phyloP scores from a whole-genome alignment of 2,888 invertebrate species.

The Synanthedon andrenaeformis region DNA sequence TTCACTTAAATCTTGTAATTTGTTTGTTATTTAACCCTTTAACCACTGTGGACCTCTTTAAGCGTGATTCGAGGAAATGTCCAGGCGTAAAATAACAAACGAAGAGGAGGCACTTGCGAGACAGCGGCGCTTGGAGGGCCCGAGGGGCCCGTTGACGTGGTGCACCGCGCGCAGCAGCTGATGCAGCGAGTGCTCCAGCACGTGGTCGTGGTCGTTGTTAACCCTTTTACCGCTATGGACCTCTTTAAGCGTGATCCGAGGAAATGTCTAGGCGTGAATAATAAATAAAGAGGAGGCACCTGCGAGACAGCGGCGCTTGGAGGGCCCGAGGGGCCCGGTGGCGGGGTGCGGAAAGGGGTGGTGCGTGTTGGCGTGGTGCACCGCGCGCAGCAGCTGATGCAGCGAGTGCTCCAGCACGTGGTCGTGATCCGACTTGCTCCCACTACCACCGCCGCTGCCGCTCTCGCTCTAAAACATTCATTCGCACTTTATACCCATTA shows the following conservation, averaged over 20 bases:
- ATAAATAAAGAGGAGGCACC: slow-evolving; percentile 45
- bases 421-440: slow-evolving; percentile 82
- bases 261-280: too few relatives aligned
- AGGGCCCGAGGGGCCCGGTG: slow-evolving; percentile 93
- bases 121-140: slow-evolving; percentile 89
- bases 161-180: slow-evolving; percentile 90
- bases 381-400: slow-evolving; percentile 92
- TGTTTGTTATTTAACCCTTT: too few relatives aligned
- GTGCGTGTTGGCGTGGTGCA: slow-evolving; percentile 92
- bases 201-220: slow-evolving; percentile 86
- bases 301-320: slow-evolving; percentile 89
- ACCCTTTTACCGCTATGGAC: too few relatives aligned
- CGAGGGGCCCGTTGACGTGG: slow-evolving; percentile 91
- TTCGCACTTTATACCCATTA: neutral
- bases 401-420: slow-evolving; percentile 97
- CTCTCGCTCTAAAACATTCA: neutral
- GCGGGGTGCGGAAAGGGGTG: slow-evolving; percentile 96
- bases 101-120: slow-evolving; percentile 74
- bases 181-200: too few relatives aligned
- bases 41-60: too few relatives aligned
- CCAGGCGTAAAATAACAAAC: too few relatives aligned
- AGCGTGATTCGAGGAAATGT: too few relatives aligned
- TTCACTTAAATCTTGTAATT: too few relatives aligned
- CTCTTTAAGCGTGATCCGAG: too few relatives aligned
- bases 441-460: slow-evolving; percentile 25